A percentile compares a stretch with the other conserved stretches of the same genome.
These are phyloP conservation scores for Apeira syringaria DNA, from an alignment of 2,888 invertebrate genomes.

Conservation along the genomic window DNA sequence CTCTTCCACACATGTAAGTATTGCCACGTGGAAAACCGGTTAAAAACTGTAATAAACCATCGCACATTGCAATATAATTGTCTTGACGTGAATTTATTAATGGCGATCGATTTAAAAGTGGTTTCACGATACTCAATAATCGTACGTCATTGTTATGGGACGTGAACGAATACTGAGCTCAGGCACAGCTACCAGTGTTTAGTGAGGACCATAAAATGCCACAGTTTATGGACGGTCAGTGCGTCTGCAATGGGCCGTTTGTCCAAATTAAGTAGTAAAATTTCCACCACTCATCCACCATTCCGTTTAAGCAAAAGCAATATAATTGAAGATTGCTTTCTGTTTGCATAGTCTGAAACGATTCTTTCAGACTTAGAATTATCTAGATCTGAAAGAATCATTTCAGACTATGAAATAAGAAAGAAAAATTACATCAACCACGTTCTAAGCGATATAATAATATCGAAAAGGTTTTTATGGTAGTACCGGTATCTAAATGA, in stretches of 20 bases:
- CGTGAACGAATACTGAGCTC: slow-evolving; percentile 47
- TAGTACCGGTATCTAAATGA: too few relatives aligned
- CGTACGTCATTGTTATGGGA: slow-evolving; percentile 63
- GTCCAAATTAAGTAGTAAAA: slow-evolving; percentile 5
- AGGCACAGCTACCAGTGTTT: slow-evolving; percentile 52
- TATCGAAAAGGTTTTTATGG: too few relatives aligned
- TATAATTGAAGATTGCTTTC: too few relatives aligned
- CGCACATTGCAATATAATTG: slow-evolving; percentile 34
- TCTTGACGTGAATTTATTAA: slow-evolving; percentile 39
- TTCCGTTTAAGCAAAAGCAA: too few relatives aligned
- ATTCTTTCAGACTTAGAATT: too few relatives aligned
- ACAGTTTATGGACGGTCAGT: slow-evolving; percentile 25
- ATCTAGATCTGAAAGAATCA: too few relatives aligned
- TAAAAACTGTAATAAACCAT: slow-evolving; percentile 4
- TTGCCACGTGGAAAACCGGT: slow-evolving; percentile 14
- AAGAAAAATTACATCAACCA: too few relatives aligned
- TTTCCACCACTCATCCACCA: not conserved
- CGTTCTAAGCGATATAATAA: too few relatives aligned
- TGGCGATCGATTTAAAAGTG: slow-evolving; percentile 43
- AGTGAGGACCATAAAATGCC: slow-evolving; percentile 44
- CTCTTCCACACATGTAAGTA: too few relatives aligned
- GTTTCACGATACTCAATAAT: slow-evolving; percentile 51
- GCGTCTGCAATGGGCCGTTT: slow-evolving; percentile 4
- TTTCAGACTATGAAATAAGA: too few relatives aligned
- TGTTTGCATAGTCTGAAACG: too few relatives aligned